Evolutionary conservation across 2,888 invertebrate genomes (phyloP).

Genomic region (Trachelus troglodyta): DNA sequence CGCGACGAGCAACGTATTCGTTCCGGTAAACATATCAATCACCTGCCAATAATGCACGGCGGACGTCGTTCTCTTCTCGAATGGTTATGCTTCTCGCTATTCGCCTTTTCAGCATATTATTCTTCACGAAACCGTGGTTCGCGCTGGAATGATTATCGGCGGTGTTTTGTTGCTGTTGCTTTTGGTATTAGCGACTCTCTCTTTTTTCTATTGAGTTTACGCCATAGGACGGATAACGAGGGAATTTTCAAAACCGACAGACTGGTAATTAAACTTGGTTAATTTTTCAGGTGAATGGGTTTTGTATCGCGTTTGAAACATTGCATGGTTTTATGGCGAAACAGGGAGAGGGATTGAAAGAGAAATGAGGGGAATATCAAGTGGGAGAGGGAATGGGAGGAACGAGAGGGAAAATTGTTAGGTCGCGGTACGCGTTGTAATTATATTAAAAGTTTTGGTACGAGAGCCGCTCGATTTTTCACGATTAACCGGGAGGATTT

Average conservation of each 20-base stretch:
- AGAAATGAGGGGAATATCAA: not conserved
- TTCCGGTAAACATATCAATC: constrained; percentile 47
- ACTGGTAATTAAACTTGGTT: not conserved
- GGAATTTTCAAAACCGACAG: not conserved
- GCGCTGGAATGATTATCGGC: not conserved
- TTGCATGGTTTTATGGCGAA: not conserved
- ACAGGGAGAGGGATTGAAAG: not conserved
- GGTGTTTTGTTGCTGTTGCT: not conserved
- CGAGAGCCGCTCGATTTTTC: not conserved
- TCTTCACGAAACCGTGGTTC: not conserved
- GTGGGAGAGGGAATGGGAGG: not conserved
- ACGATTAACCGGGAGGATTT: not conserved
- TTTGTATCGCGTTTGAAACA: not conserved
- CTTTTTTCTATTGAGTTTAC: not conserved
- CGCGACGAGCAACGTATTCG: not conserved
- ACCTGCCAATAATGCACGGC: constrained; percentile 23
- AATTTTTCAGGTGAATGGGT: not conserved
- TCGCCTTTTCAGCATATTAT: not conserved
- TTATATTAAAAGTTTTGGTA: not conserved
- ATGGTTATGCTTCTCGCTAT: not conserved
- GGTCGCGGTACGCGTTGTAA: not conserved
- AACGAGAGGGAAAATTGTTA: not conserved
- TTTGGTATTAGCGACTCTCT: not conserved
- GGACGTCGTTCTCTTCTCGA: not conserved
- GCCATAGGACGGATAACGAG: not conserved